A percentile compares a stretch with the other conserved stretches of the same genome.
Evolutionary conservation across 2,888 invertebrate species (phyloP).

Genomic region (Nomada goodeniana): DNA sequence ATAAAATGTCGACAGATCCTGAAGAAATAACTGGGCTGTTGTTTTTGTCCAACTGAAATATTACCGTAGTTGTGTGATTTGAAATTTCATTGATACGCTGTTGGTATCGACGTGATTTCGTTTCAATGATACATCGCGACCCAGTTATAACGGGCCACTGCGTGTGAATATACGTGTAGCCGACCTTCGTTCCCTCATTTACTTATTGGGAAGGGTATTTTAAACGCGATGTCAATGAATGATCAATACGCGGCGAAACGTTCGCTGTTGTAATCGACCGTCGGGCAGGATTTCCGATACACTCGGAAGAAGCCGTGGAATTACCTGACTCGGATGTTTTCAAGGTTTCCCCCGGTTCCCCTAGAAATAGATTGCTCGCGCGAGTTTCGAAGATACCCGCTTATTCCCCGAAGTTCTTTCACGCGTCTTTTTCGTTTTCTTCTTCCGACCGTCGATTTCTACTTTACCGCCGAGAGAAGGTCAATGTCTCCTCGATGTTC

Average conservation of each 20-base stretch:
- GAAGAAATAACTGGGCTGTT: too few species aligned
- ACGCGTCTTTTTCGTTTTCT: too few species aligned
- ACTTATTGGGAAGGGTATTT: conserved; percentile 32
- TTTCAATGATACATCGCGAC: conserved; percentile 23
- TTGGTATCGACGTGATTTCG: neutral
- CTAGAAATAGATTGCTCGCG: too few species aligned
- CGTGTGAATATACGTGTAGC: neutral
- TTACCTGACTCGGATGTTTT: conserved; percentile 61
- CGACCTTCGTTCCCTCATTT: conserved; percentile 38
- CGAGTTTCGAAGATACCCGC: too few species aligned
- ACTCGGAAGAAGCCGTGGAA: conserved; percentile 52
- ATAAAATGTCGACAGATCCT: too few species aligned
- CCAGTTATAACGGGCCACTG: conserved; percentile 13
- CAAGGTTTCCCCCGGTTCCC: conserved; percentile 46
- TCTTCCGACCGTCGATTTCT: too few species aligned
- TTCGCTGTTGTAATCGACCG: conserved; percentile 25
- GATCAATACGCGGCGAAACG: conserved; percentile 35
- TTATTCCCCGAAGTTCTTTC: too few species aligned
- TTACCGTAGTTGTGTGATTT: too few species aligned
- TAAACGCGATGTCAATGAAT: conserved; percentile 36
- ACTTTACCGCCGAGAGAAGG: too few species aligned
- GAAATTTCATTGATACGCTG: too few species aligned
- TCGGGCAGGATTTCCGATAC: conserved; percentile 21
- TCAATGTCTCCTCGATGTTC: too few species aligned
- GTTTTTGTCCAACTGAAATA: too few species aligned